Conservation (phyloP, 2,888 invertebrate genomes). For the Lutraria lutraria region DNA sequence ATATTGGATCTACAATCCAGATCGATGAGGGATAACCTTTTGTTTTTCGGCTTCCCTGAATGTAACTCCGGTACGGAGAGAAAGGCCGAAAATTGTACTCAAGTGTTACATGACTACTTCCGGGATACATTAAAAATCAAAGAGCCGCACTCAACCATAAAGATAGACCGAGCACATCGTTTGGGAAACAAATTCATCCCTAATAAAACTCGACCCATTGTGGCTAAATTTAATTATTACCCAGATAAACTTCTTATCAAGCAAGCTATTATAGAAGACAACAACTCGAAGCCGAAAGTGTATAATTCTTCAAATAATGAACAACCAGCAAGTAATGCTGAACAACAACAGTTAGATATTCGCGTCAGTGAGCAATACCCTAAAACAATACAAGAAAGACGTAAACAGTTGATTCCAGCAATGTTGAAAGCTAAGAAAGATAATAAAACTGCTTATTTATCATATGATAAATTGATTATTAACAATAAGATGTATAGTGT, state of each 20-base stretch:
- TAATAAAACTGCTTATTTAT: too few species aligned
- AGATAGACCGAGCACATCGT: slow-evolving; percentile 37
- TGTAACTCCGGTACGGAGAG: not conserved
- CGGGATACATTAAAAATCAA: not conserved
- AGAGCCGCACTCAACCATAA: not conserved
- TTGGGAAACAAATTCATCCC: not conserved
- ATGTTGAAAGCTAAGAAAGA: too few species aligned
- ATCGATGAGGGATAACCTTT: slow-evolving; percentile 37
- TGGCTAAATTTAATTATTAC: slow-evolving; percentile 25
- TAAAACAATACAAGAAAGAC: too few species aligned
- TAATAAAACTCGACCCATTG: slow-evolving; percentile 24
- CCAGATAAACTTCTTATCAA: not conserved
- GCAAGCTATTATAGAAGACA: not conserved
- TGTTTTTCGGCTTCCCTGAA: slow-evolving; percentile 34
- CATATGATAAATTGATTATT: too few species aligned
- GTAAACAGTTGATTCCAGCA: too few species aligned
- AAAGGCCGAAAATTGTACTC: slow-evolving; percentile 26
- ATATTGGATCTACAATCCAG: slow-evolving; percentile 36
- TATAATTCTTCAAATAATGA: too few species aligned
- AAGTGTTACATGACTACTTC: not conserved
- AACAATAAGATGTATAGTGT: too few species aligned
- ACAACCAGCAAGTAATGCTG: too few species aligned
- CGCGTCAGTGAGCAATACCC: too few species aligned
- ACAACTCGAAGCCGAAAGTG: too few species aligned
- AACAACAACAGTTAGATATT: too few species aligned